Conservation (phyloP, 1,140 invertebrate genomes). For the Rhizoglyphus robini region DNA sequence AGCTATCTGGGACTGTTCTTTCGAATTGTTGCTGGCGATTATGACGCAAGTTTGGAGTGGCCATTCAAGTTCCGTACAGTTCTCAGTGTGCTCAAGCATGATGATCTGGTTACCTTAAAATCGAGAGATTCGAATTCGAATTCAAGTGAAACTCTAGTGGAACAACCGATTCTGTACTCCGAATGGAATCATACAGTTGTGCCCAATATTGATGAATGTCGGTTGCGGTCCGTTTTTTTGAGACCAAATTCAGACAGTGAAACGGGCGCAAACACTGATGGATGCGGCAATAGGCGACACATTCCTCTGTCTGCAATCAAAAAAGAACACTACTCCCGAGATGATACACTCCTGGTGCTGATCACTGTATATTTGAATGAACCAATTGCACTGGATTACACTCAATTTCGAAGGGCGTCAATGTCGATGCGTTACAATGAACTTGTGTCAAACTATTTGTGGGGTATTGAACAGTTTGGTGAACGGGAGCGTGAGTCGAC, state of each 20-base stretch:
- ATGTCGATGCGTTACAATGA: conserved; percentile 22
- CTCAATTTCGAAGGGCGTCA: neutral
- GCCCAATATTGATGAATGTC: conserved; percentile 22
- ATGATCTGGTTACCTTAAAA: neutral
- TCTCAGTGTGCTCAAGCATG: conserved; percentile 19
- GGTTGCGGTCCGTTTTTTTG: conserved; percentile 22
- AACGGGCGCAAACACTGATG: conserved; percentile 8
- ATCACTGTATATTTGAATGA: conserved; percentile 20
- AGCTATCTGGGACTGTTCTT: conserved; percentile 24
- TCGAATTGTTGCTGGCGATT: conserved; percentile 20
- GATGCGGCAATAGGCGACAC: conserved; percentile 23
- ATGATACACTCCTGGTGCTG: conserved; percentile 12
- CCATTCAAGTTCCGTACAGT: conserved; percentile 22
- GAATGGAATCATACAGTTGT: conserved; percentile 11
- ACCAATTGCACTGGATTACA: neutral
- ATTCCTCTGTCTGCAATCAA: conserved; percentile 7
- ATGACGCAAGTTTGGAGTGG: conserved; percentile 23
- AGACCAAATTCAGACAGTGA: conserved; percentile 11
- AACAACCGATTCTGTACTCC: neutral
- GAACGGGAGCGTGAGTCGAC: neutral
- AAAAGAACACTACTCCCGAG: neutral
- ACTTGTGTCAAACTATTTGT: conserved; percentile 24
- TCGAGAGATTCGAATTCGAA: neutral
- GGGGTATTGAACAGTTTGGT: conserved; percentile 21
- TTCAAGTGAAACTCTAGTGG: neutral